Evolutionary conservation across 2,888 invertebrate genomes (phyloP), one percentile per base, ranked within the genome.

Genomic region (Bursaphelenchus okinawaensis): DNA sequence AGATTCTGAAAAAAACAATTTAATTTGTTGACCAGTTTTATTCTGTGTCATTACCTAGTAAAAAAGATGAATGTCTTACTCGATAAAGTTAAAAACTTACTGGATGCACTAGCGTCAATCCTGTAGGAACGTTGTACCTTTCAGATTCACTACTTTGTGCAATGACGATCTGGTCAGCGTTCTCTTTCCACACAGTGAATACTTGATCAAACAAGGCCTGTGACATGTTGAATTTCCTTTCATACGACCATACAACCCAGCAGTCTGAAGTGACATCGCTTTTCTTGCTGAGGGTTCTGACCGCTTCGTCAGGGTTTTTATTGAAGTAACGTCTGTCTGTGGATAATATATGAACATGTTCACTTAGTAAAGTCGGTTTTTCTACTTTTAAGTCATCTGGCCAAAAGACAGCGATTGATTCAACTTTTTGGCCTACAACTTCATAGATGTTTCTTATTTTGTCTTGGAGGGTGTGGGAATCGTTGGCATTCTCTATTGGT

Each of bases 181-280:
- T 59, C 52, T 59, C 60, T 29, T 58, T 59, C 60, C 60, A 59
- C 51, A 50, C 60, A 4, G 16, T 50, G 52, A 59, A 59, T 4
- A 50, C 60, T 29, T 59, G 60, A 19, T 20, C 24, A 20, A 59
- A 51, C 52, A 59, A 59, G 19, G 31, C 60, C 4, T 1, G n/a
- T 26, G 60, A 40, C 2, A 59, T 19, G n/a, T 26, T 19, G 12
- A 24, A 26, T 1, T 28, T n/a, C 22, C 22, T n/a, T 4, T 50
- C 16, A 9, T 19, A 12, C 20, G 29, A 31, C 52, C 29, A n/a
- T 20, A 59, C 20, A 1, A 59, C 19, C 60, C 60, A 59, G 19
- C 60, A 59, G 23, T 59, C 60, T n/a, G 22, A 50, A 20, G 60
- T 40, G 12, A 52, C 27, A 27, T 59, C 60, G n/a, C 50, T 19